These are phyloP conservation scores for Autographa gamma DNA, from an alignment of 2,888 invertebrate genomes.

Conservation along the genomic window DNA sequence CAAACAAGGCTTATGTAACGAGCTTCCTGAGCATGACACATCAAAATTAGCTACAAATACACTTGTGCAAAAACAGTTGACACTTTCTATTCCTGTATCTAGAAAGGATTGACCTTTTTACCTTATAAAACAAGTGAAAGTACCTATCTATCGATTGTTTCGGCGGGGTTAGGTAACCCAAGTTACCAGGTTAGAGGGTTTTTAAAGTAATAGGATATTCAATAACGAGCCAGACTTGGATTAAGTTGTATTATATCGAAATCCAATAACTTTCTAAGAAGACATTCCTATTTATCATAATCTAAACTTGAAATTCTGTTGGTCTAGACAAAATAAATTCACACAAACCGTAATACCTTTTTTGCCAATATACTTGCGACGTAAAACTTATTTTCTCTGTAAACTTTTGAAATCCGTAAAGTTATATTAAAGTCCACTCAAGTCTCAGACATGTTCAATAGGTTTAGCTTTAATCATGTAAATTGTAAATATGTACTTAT, in stretches of 20 bases:
- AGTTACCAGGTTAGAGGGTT: conserved; percentile 6
- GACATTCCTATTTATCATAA: conserved; percentile 38
- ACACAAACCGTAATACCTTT: conserved; percentile 26
- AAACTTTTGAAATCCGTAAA: conserved; percentile 31
- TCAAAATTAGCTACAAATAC: conserved; percentile 17
- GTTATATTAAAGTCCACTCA: conserved; percentile 39
- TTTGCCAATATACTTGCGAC: conserved; percentile 23
- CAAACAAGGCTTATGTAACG: neutral
- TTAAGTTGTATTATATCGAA: conserved; percentile 1
- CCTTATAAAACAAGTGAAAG: conserved; percentile 2
- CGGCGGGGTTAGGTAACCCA: neutral
- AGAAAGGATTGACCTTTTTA: conserved; percentile 2
- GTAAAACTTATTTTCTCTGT: conserved; percentile 38
- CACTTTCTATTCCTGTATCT: conserved; percentile 6
- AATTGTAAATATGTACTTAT: neutral
- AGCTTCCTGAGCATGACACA: conserved; percentile 11
- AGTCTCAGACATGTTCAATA: conserved; percentile 27
- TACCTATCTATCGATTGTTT: neutral
- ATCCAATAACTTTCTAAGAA: conserved; percentile 20
- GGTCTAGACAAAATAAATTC: conserved; percentile 46
- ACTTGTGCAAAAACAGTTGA: neutral
- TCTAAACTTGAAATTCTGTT: conserved; percentile 30
- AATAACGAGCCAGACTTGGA: neutral
- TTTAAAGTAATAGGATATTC: neutral
- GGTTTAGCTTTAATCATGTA: conserved; percentile 26